Conservation (phyloP, 2,797 vertebrate species). For the Neosilurus hyrtlii region DNA sequence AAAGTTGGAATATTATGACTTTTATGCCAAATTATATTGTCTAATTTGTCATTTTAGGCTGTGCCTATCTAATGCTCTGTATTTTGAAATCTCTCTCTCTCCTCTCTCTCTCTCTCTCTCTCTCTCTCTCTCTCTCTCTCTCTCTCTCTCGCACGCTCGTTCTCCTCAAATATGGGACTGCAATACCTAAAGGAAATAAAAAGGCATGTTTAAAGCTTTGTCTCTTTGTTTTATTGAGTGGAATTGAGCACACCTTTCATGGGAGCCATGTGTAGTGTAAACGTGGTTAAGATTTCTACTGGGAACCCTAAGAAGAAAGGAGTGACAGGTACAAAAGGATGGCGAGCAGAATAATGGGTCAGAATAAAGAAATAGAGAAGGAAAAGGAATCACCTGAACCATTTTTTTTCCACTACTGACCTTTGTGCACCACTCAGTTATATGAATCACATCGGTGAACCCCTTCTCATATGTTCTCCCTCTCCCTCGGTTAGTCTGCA, state of each 20-base stretch:
- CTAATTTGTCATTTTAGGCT: not conserved
- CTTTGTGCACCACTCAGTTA: not conserved
- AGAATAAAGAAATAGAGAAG: not conserved
- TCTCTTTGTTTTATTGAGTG: not conserved
- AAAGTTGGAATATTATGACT: not conserved
- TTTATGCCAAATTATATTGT: not conserved
- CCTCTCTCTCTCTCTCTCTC: not conserved
- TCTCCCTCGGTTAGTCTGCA: not conserved
- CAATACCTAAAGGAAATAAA: not conserved
- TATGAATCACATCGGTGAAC: conserved; percentile 7
- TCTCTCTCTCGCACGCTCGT: not conserved
- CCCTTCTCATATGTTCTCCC: not conserved
- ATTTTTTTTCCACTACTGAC: not conserved
- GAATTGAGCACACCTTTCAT: conserved; percentile 7
- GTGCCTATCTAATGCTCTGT: not conserved
- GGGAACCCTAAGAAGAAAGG: not conserved
- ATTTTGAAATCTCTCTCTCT: not conserved
- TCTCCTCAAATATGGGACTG: not conserved
- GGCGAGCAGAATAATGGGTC: not conserved
- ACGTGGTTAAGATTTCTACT: conserved; percentile 6
- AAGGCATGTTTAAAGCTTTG: not conserved
- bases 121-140: not conserved
- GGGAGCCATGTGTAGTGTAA: not conserved
- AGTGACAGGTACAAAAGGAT: not conserved
- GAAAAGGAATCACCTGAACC: not conserved